A percentile compares a stretch with the other conserved stretches of the same genome.
These are phyloP conservation scores for Drosophila triauraria DNA, from an alignment of 1,140 invertebrate genomes.

Conservation along the genomic window DNA sequence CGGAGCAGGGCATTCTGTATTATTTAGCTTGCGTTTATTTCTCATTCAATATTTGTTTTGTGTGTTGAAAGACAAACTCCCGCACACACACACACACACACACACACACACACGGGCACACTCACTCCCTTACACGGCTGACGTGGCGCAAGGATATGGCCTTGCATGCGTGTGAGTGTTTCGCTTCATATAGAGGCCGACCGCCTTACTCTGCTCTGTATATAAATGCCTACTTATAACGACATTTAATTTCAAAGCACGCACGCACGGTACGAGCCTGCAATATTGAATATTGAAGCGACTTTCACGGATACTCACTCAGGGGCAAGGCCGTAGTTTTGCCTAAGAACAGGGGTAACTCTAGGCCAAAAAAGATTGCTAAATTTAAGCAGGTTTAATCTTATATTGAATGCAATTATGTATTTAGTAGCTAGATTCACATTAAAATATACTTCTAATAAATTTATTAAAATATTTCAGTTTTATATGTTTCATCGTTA, in stretches of 20 bases:
- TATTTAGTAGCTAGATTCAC: no score
- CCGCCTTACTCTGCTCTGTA: constrained; percentile 61
- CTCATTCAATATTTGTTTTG: constrained; percentile 81
- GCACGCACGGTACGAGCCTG: constrained; percentile 63
- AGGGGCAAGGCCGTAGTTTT: constrained; percentile 13
- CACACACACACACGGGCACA: constrained; percentile 8
- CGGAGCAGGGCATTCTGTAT: constrained; percentile 32
- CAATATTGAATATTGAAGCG: constrained; percentile 77
- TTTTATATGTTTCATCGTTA: no score
- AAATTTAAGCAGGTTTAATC: not conserved
- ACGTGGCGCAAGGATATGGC: constrained; percentile 29
- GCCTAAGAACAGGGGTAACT: not conserved
- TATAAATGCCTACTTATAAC: constrained; percentile 83
- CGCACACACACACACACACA: constrained; percentile 19
- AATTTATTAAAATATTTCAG: no score
- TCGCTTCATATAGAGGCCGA: constrained; percentile 33
- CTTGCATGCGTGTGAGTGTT: constrained; percentile 18
- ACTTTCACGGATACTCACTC: constrained; percentile 33
- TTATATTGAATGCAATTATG: no score
- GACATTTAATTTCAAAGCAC: constrained; percentile 82
- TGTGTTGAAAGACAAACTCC: constrained; percentile 72
- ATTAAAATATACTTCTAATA: no score
- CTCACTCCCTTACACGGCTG: constrained; percentile 6
- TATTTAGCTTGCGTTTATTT: constrained; percentile 74
- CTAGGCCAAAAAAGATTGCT: no score